Percentiles rank a stretch among this genome's conserved stretches.
These are phyloP conservation scores for Oxyura jamaicensis DNA, from an alignment of 2,113 vertebrate species.

Conservation along the genomic window DNA sequence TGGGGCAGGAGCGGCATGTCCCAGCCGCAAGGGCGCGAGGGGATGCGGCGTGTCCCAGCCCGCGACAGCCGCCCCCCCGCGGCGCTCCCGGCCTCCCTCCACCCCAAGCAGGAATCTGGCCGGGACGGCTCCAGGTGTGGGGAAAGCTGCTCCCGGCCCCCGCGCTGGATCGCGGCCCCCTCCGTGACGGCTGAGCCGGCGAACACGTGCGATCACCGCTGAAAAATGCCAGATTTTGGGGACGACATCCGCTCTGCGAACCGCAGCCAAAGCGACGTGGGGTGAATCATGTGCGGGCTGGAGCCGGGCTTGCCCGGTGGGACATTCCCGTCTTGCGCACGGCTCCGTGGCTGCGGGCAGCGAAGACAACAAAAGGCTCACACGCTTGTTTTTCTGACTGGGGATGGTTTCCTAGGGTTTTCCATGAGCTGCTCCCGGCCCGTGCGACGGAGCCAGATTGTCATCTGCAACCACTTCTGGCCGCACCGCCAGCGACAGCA, in stretches of 20 bases:
- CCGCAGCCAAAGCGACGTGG: slow-evolving; percentile 30
- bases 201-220: background rate
- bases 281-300: background rate
- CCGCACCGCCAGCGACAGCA: background rate
- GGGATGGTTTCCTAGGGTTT: background rate
- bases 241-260: slow-evolving; percentile 4
- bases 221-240: background rate
- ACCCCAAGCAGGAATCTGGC: slow-evolving; percentile 42
- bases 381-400: background rate
- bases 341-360: background rate
- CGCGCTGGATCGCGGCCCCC: background rate
- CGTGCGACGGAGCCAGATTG: background rate
- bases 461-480: slow-evolving; percentile 53
- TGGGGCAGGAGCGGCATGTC: slow-evolving; percentile 9
- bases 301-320: background rate
- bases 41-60: background rate
- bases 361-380: background rate
- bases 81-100: background rate
- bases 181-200: background rate
- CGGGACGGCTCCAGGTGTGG: background rate
- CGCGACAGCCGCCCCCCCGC: background rate
- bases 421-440: background rate
- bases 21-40: slow-evolving; percentile 10
- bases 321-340: background rate
- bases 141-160: background rate